A percentile compares a stretch with the other conserved stretches of the same genome.
Evolutionary conservation across 1,140 invertebrate genomes (phyloP).

Genomic region (Eriosoma lanigerum): DNA sequence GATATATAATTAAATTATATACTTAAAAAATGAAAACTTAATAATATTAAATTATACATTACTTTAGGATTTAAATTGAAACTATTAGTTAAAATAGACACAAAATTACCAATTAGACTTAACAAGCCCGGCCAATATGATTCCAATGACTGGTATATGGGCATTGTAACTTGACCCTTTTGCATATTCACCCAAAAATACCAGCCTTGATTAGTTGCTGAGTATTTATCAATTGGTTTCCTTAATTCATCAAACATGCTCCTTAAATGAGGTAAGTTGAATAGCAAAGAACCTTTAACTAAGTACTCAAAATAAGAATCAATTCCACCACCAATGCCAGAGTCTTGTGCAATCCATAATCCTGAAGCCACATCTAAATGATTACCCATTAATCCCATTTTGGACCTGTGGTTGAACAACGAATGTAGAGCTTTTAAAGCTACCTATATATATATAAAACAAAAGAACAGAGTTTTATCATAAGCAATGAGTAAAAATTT

Average conservation of each 20-base stretch:
- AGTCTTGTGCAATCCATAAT: slow-evolving; percentile 95
- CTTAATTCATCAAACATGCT: slow-evolving; percentile 87
- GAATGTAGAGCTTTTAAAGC: slow-evolving; percentile 89
- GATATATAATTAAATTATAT: background rate
- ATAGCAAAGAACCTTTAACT: slow-evolving; percentile 81
- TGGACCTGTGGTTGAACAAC: slow-evolving; percentile 81
- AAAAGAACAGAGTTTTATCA: slow-evolving; percentile 52
- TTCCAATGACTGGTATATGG: slow-evolving; percentile 97
- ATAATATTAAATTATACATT: no score
- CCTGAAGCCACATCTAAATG: slow-evolving; percentile 95
- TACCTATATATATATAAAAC: slow-evolving; percentile 63
- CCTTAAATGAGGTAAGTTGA: slow-evolving; percentile 82
- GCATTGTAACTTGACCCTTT: slow-evolving; percentile 90
- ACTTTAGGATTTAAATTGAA: no score
- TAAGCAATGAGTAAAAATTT: background rate
- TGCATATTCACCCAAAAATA: slow-evolving; percentile 96
- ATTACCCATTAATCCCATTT: slow-evolving; percentile 92
- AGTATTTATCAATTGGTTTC: slow-evolving; percentile 75
- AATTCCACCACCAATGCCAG: slow-evolving; percentile 89
- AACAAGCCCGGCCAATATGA: slow-evolving; percentile 97
- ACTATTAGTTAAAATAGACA: slow-evolving; percentile 52
- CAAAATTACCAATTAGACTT: slow-evolving; percentile 74
- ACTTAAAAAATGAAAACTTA: background rate
- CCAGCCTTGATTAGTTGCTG: slow-evolving; percentile 87
- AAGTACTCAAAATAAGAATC: slow-evolving; percentile 99